Percentiles rank a stretch among this genome's conserved stretches.
These are phyloP conservation scores for Nothocercus nigrocapillus DNA, from an alignment of 2,113 vertebrate genomes.

Conservation along the genomic window DNA sequence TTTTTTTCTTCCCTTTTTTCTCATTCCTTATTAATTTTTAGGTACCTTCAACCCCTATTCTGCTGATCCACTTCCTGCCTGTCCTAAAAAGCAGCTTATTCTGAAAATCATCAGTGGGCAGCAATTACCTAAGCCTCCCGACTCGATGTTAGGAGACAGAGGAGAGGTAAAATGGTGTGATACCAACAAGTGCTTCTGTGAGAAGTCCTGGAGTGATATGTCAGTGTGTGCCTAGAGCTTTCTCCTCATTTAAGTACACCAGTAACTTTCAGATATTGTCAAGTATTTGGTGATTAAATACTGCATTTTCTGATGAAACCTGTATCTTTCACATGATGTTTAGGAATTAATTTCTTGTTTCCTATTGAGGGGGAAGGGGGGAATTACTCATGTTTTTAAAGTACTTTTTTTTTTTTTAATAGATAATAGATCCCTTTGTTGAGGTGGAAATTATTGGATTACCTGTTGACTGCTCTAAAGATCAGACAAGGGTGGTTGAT, in stretches of 20 bases:
- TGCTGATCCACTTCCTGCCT: slow-evolving; percentile 93
- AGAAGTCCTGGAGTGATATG: neutral
- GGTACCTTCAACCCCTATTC: slow-evolving; percentile 94
- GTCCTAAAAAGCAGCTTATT: slow-evolving; percentile 95
- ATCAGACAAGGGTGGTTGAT: slow-evolving; percentile 97
- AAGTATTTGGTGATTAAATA: neutral
- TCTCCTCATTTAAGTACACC: neutral
- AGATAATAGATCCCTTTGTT: slow-evolving; percentile 99
- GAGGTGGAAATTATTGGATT: slow-evolving; percentile 98
- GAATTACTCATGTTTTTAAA: slow-evolving; percentile 25
- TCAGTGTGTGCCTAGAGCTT: neutral
- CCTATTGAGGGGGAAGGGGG: neutral
- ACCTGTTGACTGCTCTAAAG: slow-evolving; percentile 95
- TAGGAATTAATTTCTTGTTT: neutral
- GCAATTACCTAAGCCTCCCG: slow-evolving; percentile 96
- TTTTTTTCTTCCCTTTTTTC: neutral
- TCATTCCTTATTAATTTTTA: slow-evolving; percentile 54
- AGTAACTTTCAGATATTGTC: neutral
- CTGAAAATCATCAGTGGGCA: slow-evolving; percentile 98
- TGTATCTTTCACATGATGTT: accelerated
- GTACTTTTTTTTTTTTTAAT: slow-evolving; percentile 39
- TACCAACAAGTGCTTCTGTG: neutral
- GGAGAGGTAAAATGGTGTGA: slow-evolving; percentile 86
- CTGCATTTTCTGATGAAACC: neutral
- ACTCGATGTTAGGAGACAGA: slow-evolving; percentile 96